Evolutionary conservation across 2,797 vertebrate genomes (phyloP), one percentile per base, ranked within the genome.

Genomic region (Poeciliopsis turneri): DNA sequence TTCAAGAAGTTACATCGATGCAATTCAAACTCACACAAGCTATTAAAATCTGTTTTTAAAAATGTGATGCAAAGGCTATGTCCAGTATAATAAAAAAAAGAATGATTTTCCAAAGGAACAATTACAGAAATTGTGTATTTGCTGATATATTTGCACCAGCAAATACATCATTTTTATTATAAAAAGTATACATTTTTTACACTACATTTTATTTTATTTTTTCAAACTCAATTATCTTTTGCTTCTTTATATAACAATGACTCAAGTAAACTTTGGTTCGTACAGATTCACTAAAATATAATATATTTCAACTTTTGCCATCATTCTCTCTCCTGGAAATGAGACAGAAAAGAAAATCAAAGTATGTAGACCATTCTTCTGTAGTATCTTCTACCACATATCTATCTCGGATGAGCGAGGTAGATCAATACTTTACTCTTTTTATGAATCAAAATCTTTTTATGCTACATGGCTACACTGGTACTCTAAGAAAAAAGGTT

Each of bases 371-470:
- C 47, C 53, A 69, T 64, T 77, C 82, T 78, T 3, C 55, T 73
- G 81, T 5, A 43, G 79, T 57, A 76, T 80, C 68, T 72, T 0
- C 74, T 80, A 61, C 57, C 64, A 47, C 72, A 49, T 57, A 16
- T 39, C 75, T 74, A 45, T 69, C 77, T 85, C 61, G 57, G 33
- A 77, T 73, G 46, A 41, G 30, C 46, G 46, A 79, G 61, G 49
- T 45, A 45, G 85, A 90, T 92, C 87, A 78, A 93, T 92, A 89
- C 73, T 51, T 81, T 5, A 1, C 81, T 76, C 78, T 53, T 30
- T 30, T 30, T 30, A 30, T 30, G 30, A 30, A 30, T 30, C 30
- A 30, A 91, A 90, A 90, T 90, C 82, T 80, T 78, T 89, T 90
- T 80, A 90, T 86, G 79, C 83, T 69, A 46, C 83, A 78, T 85